These are phyloP conservation scores for Crocuta crocuta DNA, from an alignment of 2,113 vertebrate genomes.

Conservation along the genomic window DNA sequence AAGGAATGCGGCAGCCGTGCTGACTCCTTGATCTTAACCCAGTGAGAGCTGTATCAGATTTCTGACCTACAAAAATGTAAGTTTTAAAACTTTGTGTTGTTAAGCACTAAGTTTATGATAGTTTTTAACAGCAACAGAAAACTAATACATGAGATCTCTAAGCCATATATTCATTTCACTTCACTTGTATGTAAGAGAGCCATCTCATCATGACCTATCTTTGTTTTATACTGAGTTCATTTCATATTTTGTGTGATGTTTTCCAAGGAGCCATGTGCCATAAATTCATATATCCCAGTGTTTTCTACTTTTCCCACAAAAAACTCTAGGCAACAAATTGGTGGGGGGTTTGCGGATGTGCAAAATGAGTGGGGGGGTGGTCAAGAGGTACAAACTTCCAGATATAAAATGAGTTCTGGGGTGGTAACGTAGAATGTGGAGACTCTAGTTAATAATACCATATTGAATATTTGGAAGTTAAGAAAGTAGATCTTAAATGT, in stretches of 20 bases:
- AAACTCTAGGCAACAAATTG: not conserved
- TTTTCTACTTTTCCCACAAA: not conserved
- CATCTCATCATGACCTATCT: not conserved
- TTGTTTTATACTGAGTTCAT: not conserved
- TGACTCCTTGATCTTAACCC: not conserved
- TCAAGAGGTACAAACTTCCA: not conserved
- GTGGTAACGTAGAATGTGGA: not conserved
- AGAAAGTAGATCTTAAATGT: not conserved
- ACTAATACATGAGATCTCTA: not conserved
- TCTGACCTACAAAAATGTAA: not conserved
- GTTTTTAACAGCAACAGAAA: not conserved
- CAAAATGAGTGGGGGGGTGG: not conserved
- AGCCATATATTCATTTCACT: not conserved
- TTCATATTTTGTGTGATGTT: not conserved
- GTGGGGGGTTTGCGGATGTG: not conserved
- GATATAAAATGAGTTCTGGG: not conserved
- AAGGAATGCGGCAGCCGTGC: fast-evolving
- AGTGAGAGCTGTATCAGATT: not conserved
- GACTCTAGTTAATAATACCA: not conserved
- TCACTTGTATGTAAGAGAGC: not conserved
- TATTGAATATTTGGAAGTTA: not conserved
- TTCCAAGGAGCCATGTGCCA: not conserved
- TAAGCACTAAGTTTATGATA: not conserved
- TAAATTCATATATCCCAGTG: not conserved
- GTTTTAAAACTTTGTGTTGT: not conserved